Conservation (phyloP, 2,888 invertebrate genomes). For the Napeogenes inachia region DNA sequence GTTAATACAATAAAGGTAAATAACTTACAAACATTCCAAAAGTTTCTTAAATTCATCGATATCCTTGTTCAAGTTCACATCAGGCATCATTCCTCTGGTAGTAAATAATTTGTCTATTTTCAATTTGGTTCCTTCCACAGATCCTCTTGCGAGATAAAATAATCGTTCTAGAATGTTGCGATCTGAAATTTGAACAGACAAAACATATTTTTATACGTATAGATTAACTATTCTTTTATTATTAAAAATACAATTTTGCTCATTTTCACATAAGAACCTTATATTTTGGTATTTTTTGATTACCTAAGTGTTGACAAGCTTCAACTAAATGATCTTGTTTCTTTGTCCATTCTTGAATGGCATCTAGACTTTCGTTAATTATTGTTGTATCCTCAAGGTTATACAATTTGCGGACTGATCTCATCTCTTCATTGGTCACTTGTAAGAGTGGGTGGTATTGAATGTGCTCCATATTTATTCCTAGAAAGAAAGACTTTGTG, state of each 20-base stretch:
- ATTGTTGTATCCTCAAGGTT: conserved; percentile 4
- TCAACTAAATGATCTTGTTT: conserved; percentile 12
- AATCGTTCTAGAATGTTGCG: conserved; percentile 50
- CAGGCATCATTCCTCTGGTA: conserved; percentile 57
- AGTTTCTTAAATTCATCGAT: conserved; percentile 48
- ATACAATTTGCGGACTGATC: neutral
- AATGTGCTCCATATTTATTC: conserved; percentile 9
- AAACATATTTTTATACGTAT: no score
- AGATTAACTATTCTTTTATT: no score
- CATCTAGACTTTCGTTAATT: conserved; percentile 6
- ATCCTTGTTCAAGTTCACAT: conserved; percentile 47
- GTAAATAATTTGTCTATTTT: conserved; percentile 55
- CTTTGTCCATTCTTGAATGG: conserved; percentile 7
- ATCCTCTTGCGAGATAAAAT: conserved; percentile 51
- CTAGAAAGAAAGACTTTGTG: no score
- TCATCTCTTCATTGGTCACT: conserved; percentile 7
- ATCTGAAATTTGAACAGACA: conserved; percentile 35
- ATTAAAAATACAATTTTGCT: no score
- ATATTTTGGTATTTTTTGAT: neutral
- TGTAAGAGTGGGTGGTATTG: conserved; percentile 11
- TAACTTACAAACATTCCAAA: conserved; percentile 51
- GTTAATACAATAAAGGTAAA: no score
- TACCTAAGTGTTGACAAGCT: conserved; percentile 10
- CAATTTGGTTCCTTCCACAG: conserved; percentile 55
- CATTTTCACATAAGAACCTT: no score